phyloP scores from a whole-genome alignment of 2,797 vertebrate genomes.

The Spatula clypeata region DNA sequence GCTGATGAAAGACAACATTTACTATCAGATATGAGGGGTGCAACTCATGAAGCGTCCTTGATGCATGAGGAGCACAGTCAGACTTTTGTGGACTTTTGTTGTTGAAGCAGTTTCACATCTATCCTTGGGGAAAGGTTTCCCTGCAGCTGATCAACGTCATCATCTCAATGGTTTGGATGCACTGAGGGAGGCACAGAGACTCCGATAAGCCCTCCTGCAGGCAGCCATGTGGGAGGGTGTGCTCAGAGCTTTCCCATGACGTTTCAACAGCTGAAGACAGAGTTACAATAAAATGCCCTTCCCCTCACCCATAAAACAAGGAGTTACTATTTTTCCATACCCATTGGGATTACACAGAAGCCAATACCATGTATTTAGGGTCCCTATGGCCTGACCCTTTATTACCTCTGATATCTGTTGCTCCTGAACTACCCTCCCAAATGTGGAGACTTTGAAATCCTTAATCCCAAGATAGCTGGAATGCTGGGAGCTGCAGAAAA shows the following conservation, averaged over 20 bases:
- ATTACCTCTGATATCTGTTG: neutral
- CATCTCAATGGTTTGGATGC: neutral
- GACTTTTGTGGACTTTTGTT: neutral
- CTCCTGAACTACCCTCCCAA: neutral
- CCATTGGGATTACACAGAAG: neutral
- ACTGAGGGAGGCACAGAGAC: neutral
- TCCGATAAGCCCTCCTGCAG: neutral
- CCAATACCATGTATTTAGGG: neutral
- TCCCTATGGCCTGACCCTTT: neutral
- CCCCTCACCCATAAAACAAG: neutral
- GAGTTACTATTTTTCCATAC: neutral
- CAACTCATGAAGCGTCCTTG: neutral
- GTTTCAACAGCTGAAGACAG: conserved; percentile 24
- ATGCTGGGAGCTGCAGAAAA: neutral
- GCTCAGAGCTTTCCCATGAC: neutral
- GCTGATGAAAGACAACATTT: neutral
- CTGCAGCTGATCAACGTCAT: neutral
- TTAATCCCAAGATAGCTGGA: neutral
- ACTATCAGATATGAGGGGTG: neutral
- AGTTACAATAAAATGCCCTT: conserved; percentile 24
- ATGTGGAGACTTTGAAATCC: neutral
- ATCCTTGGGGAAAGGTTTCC: neutral
- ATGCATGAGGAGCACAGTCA: neutral
- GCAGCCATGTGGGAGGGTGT: neutral
- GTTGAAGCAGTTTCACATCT: neutral